Evolutionary conservation across 2,113 vertebrate genomes (phyloP), one percentile per base, ranked within the genome.

Genomic region (Gavia stellata): DNA sequence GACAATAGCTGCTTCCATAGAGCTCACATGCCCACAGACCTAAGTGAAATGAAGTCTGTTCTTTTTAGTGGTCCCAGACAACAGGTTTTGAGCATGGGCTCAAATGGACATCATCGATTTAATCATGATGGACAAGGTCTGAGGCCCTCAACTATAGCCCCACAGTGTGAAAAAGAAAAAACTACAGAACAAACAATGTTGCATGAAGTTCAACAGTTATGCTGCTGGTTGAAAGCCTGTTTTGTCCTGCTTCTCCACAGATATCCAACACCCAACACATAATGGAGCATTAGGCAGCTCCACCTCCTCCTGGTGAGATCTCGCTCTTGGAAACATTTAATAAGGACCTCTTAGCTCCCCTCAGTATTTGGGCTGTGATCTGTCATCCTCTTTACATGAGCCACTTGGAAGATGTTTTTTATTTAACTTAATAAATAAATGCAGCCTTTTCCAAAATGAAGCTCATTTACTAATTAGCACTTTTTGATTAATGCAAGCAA

Each of bases 401-500:
- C 67, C 44, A 58, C 52, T 83, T 33, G 50, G 33, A 95, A 92
- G 67, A 92, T 9, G 5, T 1, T 23, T 58, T 90, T 74, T 67
- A 38, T 88, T 90, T 86, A 28, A 61, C 23, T 72, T 80, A 61
- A 70, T 55, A 68, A 82, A 81, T 66, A 4, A 82, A 92, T n/a
- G 15, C 45, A 81, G 29, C 19, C 42, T 88, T 88, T 73, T 77
- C 31, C 16, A 90, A 81, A 94, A 88, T 63, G 33, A 91, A 81
- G 75, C 67, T 83, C 91, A 82, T 94, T 86, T 94, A 78, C 45
- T 95, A 88, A 95, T 96, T 92, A 90, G 28, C 45, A 81, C 47
- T 78, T 86, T 93, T 67, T 70, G 72, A 95, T 90, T 94, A 88
- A 88, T 59, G 42, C 25, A 86, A 83, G 75, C 29, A 77, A 80